These are phyloP conservation scores for Zoanthus gigantus DNA, from an alignment of 92 coral and sea anemone genomes.

Conservation along the genomic window DNA sequence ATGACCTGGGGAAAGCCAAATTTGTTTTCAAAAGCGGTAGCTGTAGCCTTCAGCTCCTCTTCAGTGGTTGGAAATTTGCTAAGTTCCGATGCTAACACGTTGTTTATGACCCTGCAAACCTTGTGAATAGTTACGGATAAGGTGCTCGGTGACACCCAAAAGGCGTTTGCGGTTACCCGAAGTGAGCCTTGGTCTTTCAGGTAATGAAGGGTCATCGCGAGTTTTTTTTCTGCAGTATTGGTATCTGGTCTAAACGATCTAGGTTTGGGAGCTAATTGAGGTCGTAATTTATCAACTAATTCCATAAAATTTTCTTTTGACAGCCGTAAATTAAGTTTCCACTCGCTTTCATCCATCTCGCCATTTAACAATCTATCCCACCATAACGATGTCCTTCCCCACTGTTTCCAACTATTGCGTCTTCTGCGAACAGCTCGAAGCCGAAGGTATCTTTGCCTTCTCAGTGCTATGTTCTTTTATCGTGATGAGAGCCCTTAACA, in stretches of 20 bases:
- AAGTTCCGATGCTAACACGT: constrained; percentile 29
- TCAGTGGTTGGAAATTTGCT: constrained; percentile 52
- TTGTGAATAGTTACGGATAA: constrained; percentile 37
- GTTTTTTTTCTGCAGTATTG: constrained; percentile 26
- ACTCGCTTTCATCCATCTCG: too few species aligned
- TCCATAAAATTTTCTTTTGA: constrained; percentile 12
- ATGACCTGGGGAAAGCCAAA: constrained; percentile 55
- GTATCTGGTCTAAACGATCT: constrained; percentile 31
- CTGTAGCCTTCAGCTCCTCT: constrained; percentile 63
- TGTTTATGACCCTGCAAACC: constrained; percentile 34
- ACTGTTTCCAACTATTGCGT: too few species aligned
- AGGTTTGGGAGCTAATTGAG: constrained; percentile 34
- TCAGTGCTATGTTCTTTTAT: too few species aligned
- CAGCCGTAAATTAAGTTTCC: neutral
- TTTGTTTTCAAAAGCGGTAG: constrained; percentile 26
- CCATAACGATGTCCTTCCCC: too few species aligned
- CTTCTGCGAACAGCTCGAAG: too few species aligned
- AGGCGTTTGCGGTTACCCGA: constrained; percentile 26
- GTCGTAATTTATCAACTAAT: constrained; percentile 32
- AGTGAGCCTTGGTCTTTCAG: constrained; percentile 25
- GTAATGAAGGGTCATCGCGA: constrained; percentile 15
- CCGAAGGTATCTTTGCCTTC: too few species aligned
- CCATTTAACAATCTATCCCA: too few species aligned
- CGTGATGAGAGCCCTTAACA: too few species aligned
- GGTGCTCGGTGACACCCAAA: constrained; percentile 36